Conservation (phyloP, 2,113 vertebrate species). For the Oncorhynchus nerka region DNA sequence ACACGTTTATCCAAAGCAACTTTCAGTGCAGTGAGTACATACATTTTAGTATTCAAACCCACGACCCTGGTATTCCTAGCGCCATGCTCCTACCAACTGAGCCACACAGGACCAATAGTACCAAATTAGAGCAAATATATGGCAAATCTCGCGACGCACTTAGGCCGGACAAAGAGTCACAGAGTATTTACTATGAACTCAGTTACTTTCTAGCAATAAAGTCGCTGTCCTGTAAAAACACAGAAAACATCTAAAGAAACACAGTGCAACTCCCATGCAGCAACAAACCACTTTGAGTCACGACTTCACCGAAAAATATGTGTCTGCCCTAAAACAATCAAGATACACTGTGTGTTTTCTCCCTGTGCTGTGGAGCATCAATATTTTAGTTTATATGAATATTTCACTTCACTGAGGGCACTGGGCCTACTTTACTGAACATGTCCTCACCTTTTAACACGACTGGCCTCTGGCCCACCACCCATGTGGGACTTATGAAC, state of each 20-base stretch:
- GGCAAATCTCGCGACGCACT: background rate
- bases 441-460: background rate
- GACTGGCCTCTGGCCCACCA: background rate
- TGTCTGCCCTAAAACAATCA: background rate
- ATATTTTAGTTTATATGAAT: slow-evolving; percentile 13
- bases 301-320: background rate
- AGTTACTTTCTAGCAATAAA: background rate
- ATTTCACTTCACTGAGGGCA: background rate
- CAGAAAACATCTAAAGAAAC: background rate
- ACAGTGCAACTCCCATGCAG: background rate
- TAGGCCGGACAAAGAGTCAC: no score
- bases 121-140: no score
- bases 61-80: no score
- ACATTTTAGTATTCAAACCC: no score
- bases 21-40: no score
- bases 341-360: background rate
- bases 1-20: no score
- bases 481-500: no score
- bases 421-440: background rate
- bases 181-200: background rate
- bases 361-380: slow-evolving; percentile 5
- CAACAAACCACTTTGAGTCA: background rate
- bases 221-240: background rate
- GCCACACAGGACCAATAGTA: no score
- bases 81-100: no score